Evolutionary conservation across 2,797 vertebrate genomes (phyloP).

Genomic region (Amphiprion clarkii): DNA sequence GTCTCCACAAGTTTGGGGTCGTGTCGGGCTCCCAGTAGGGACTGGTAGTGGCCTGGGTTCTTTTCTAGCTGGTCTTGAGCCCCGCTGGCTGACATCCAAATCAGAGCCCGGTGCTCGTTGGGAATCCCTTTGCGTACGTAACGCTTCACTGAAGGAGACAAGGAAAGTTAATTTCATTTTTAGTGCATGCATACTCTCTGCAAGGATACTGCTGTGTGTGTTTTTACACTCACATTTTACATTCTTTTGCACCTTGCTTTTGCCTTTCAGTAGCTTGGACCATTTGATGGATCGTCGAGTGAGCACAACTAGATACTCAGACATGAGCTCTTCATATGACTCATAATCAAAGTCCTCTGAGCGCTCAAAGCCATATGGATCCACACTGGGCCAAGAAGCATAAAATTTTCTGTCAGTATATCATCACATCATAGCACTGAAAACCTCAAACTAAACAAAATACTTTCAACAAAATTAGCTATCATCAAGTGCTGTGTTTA

Average conservation of each 20-base stretch:
- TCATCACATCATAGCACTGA: not conserved
- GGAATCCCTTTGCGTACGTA: conserved; percentile 96
- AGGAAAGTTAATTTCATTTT: conserved; percentile 7
- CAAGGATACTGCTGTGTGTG: not conserved
- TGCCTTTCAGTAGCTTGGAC: conserved; percentile 91
- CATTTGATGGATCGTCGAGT: conserved; percentile 92
- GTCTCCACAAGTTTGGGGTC: conserved; percentile 90
- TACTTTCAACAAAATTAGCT: not conserved
- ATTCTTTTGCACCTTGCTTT: conserved; percentile 86
- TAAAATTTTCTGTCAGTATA: conserved; percentile 2
- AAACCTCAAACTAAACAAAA: not conserved
- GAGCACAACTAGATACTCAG: conserved; percentile 91
- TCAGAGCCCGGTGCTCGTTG: conserved; percentile 89
- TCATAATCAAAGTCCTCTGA: conserved; percentile 88
- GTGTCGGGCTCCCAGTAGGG: conserved; percentile 86
- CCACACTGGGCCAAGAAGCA: conserved; percentile 75
- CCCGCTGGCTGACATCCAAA: conserved; percentile 96
- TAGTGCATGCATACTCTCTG: not conserved
- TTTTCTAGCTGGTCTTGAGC: conserved; percentile 91
- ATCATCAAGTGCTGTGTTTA: not conserved
- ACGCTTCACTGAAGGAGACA: conserved; percentile 90
- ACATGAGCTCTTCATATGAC: conserved; percentile 92
- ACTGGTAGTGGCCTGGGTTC: conserved; percentile 92
- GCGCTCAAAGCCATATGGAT: conserved; percentile 94
- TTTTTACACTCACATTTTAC: conserved; percentile 87